phyloP scores from a whole-genome alignment of 1,140 invertebrate genomes.

The Bombyx mori region DNA sequence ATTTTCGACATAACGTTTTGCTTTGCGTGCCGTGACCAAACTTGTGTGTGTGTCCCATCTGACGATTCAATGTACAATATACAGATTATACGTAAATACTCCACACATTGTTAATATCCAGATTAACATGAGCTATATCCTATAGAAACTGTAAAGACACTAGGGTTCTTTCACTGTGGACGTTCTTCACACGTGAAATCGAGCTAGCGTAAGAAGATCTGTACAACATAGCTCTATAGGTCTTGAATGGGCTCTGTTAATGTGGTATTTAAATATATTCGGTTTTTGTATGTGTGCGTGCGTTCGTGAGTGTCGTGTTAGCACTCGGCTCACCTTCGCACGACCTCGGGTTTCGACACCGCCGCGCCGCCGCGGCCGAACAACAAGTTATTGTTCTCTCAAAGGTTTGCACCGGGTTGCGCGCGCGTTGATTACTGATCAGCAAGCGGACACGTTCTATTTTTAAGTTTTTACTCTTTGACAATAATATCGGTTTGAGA shows the following conservation, averaged over 20 bases:
- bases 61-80: conserved; percentile 21
- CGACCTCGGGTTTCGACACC: conserved; percentile 63
- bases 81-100: conserved; percentile 22
- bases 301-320: conserved; percentile 45
- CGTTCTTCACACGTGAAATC: not conserved
- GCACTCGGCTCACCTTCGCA: conserved; percentile 59
- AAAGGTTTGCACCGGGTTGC: conserved; percentile 50
- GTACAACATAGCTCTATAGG: not conserved
- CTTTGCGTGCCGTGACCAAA: conserved; percentile 34
- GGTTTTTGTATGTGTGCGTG: conserved; percentile 26
- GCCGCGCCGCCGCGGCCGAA: conserved; percentile 19
- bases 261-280: conserved; percentile 20
- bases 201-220: not conserved
- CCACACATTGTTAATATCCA: conserved; percentile 17
- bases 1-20: conserved; percentile 51
- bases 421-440: conserved; percentile 60
- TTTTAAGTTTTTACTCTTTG: conserved; percentile 28
- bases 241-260: not conserved
- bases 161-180: not conserved
- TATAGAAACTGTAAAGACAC: no score
- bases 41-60: conserved; percentile 20
- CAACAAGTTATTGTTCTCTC: conserved; percentile 59
- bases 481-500: no score
- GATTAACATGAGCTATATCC: conserved; percentile 11
- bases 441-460: conserved; percentile 40